Base-by-base conservation (phyloP, 2,888 invertebrate species). In the Hoplodrina blanda region DNA sequence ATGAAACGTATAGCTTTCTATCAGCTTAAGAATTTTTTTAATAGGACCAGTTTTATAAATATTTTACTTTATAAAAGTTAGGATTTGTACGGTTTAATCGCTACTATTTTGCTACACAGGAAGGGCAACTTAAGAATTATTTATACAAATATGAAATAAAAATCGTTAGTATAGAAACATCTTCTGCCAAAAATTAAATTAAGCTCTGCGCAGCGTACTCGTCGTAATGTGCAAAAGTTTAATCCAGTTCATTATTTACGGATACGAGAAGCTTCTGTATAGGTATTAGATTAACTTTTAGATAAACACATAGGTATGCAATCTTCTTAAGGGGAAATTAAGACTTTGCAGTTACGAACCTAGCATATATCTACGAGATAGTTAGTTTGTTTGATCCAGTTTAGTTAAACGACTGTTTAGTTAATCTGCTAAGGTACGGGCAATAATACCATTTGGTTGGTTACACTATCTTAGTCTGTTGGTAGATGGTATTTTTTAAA, bases 351-450 rank as follows among this genome's bases (percentile, higher is more conserved):
- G 41, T 46, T 20, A 73, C 52, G 17, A 13, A n/a, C 30, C 49
- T 52, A 5, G 54, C 19, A 11, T 6, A 2, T 17, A 46, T 17
- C 15, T 17, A 30, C 19, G 17, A n/a, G 11, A 17, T n/a, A 57
- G 11, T 53, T 20, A 13, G 15, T 54, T 62, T 62, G 69, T 69
- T 62, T 76, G 62, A 50, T 59, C 62, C 56, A 59, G 56, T 66
- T 72, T 61, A 33, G 19, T 55, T n/a, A 25, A 20, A 13, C 8
- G 19, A 10, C 19, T 20, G 13, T 46, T 17, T 7, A 17, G 10
- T 50, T 44, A 52, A 67, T 56, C 15, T 13, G 33, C 33, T 33
- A 11, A 59, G 11, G 20, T 60, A 30, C 19, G 0, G 10, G 8
- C 11, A 10, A 49, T 69, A 30, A 13, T 11, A 54, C 5, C 30